Evolutionary conservation across 92 coral and sea anemone genomes (phyloP).

Genomic region (Zoanthus solanderi): DNA sequence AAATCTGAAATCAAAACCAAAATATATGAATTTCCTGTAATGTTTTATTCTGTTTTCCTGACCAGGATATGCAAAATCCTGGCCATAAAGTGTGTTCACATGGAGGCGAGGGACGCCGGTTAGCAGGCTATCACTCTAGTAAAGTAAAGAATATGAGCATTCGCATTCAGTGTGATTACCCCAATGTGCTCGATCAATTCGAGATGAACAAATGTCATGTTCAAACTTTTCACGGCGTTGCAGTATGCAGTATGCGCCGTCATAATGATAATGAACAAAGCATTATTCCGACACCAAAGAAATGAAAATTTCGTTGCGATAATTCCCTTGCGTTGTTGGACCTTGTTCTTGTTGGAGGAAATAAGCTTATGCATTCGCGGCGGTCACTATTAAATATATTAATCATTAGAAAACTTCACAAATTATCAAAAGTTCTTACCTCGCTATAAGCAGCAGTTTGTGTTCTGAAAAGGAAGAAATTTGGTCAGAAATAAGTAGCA

Average conservation of each 20-base stretch:
- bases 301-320: constrained; percentile 51
- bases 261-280: constrained; percentile 59
- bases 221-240: constrained; percentile 52
- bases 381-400: constrained; percentile 22
- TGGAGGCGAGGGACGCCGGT: constrained; percentile 40
- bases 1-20: constrained; percentile 58
- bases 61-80: constrained; percentile 53
- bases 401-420: constrained; percentile 50
- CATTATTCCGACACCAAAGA: constrained; percentile 54
- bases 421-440: constrained; percentile 45
- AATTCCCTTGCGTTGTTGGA: constrained; percentile 40
- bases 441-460: constrained; percentile 54
- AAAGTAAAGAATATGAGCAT: constrained; percentile 32
- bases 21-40: constrained; percentile 49
- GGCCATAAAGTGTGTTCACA: constrained; percentile 54
- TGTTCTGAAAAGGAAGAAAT: constrained; percentile 43
- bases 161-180: constrained; percentile 36
- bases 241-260: constrained; percentile 55
- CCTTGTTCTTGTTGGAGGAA: constrained; percentile 38
- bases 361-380: constrained; percentile 44
- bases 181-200: constrained; percentile 49
- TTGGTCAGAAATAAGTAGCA: constrained; percentile 50
- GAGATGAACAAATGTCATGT: constrained; percentile 55
- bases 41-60: constrained; percentile 51
- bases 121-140: constrained; percentile 36